Evolutionary conservation across 2,113 vertebrate species (phyloP), one percentile per base, ranked within the genome.

Genomic region (Ascaphus truei): DNA sequence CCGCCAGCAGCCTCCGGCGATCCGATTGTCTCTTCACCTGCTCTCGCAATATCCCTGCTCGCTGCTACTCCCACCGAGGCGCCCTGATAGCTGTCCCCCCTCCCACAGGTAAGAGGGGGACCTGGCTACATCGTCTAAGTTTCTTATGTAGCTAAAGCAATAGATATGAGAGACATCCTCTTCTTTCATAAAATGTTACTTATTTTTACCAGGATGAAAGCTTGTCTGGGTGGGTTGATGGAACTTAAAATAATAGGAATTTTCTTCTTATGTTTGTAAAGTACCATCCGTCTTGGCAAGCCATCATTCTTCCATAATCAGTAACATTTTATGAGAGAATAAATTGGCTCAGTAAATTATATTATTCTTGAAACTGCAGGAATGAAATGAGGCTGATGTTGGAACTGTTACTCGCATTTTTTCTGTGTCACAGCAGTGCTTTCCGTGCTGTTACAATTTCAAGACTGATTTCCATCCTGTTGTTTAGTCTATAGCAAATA

Each of bases 261-360:
- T 61, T 69, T 61, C 67, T 51, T 52, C 57, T 69, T 69, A 52
- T 36, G 67, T 52, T 69, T 34, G 50, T 61, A 51, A 69, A 61
- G 45, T 69, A 27, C 33, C 48, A 20, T 61, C 26, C 16, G 45
- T 61, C 67, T 39, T 52, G 57, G 56, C 43, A 61, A 60, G 67
- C 67, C 25, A 52, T 69, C 67, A 61, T 69, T 69, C 66, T 52
- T 69, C 67, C 60, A 60, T 69, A 69, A 69, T 69, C 67, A 69
- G 56, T 69, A 69, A 52, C 56, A 58, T 61, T 69, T 69, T 69
- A 60, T 69, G 67, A 61, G 31, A 61, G 56, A 69, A 69, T 61
- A 69, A 60, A 69, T 69, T 51, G 67, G 43, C 41, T 69, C 67
- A 60, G 67, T 69, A 61, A 69, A 69, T 69, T 69, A 61, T 69